A percentile compares a stretch with the other conserved stretches of the same genome.
Conservation (phyloP, 2,888 invertebrate species). For the Saturnia pavonia region DNA sequence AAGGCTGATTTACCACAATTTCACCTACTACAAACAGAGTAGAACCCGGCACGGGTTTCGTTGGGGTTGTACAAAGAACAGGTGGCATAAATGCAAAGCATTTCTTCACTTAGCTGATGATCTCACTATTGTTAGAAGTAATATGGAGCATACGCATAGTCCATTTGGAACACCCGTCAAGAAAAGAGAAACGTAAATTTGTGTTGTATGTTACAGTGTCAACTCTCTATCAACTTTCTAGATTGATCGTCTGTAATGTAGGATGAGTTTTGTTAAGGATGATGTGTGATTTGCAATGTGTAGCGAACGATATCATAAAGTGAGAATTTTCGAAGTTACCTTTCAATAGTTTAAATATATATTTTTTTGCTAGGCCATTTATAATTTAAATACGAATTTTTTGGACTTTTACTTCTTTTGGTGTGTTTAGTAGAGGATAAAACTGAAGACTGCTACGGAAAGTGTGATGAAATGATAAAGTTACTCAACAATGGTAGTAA, state of each 20-base stretch:
- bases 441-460: no score
- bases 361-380: no score
- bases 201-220: background rate
- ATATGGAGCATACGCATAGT: constrained; percentile 70
- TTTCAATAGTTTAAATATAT: no score
- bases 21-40: constrained; percentile 74
- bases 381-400: no score
- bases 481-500: no score
- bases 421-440: no score
- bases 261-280: background rate
- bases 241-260: background rate
- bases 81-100: constrained; percentile 74
- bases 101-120: constrained; percentile 71
- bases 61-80: constrained; percentile 77
- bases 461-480: no score
- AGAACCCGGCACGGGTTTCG: constrained; percentile 66
- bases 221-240: background rate
- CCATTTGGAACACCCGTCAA: constrained; percentile 39
- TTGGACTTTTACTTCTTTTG: no score
- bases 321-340: no score
- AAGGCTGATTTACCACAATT: constrained; percentile 65
- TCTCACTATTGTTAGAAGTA: constrained; percentile 69
- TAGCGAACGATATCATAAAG: background rate
- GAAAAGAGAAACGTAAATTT: constrained; percentile 16
- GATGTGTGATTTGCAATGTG: background rate